Evolutionary conservation across 2,888 invertebrate genomes (phyloP), one percentile per base, ranked within the genome.

Genomic region (Crematogaster levior): DNA sequence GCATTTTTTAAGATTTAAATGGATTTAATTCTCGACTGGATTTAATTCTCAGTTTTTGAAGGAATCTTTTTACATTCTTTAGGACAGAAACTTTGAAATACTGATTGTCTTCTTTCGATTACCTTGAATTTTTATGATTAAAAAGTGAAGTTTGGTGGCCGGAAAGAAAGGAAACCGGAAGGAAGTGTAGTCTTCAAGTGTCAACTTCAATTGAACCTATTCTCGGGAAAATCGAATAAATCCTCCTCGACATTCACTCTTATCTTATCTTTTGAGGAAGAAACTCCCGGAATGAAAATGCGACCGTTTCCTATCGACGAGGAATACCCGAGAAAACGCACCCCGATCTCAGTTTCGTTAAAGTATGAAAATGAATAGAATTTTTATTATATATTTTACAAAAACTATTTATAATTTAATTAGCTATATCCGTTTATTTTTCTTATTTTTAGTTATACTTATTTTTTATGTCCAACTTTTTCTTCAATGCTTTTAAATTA

Each of bases 291-390:
- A 61, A 51, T 51, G 40, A 12, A n/a, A 18, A 70, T 77, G 77
- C 40, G 40, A 79, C 53, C 43, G 53, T 56, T 3, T 66, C 9
- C 21, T 53, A 37, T 51, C 18, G n/a, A 21, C 6, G 53, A 21
- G 3, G 24, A 66, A 75, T 51, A 18, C 24, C 12, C 15, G 2
- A 15, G 30, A 30, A 58, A 53, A 21, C 10, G 30, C 21, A 53
- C 40, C 10, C 27, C 21, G 53, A 77, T 77, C 15, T 27, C 5
- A 12, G 21, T 53, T 66, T 66, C 40, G n/a, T 65, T 40, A 66
- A 27, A n/a, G n/a, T n/a, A n/a, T 66, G 21, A 21, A 68, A 30
- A 40, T 43, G 15, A 1, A 1, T 63, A 24, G 1, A 34, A 43
- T n/a, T 43, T 73, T 43, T 7, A 74, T 34, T 24, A 37, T 12